Base-by-base conservation (phyloP, 2,888 invertebrate genomes). In the Microchrysa polita region DNA sequence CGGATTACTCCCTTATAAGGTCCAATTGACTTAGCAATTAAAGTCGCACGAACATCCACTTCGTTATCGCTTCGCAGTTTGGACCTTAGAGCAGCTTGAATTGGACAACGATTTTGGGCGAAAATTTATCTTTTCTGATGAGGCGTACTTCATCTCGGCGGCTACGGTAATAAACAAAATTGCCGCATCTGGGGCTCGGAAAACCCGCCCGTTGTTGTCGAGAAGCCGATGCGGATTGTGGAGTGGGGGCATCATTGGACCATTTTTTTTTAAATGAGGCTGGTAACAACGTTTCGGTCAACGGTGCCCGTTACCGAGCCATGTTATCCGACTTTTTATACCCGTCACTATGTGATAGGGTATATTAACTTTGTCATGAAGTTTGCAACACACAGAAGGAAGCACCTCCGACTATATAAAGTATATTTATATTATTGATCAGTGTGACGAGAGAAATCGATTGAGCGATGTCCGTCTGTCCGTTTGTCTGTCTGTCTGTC, bases 1-100 rank as follows among this genome's bases (percentile, higher is more conserved):
- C 10, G 73, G 71, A 72, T 40, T 76, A 44, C 60, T 27, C 48
- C 61, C 76, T 44, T 77, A 77, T 75, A 77, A 78, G 74, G 75
- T 77, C 57, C 77, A 78, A 74, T 73, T 77, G 59, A 71, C 72
- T 55, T 77, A 78, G 73, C 5, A 48, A 69, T 22, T 69, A 1
- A 53, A 69, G 55, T 1, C 40, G 53, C 14, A 53, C 14, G 57
- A 69, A 27, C 55, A 69, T 18, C 67, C 61, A 75, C 77, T 73
- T 34, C 69, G 55, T 67, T 34, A 40, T 63, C 42, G 63, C 63
- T 63, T 63, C 42, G 42, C 63, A 44, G 42, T 63, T 63, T 63
- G 67, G 67, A 52, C 27, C 48, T 34, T 67, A 34, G 67, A 67
- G 27, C 27, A 27, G 52, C 48, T 27, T 27, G 67, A 67, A 67